Percentiles rank a stretch among this genome's conserved stretches.
phyloP scores from a whole-genome alignment of 2,113 vertebrate genomes.

The Laticauda colubrina region DNA sequence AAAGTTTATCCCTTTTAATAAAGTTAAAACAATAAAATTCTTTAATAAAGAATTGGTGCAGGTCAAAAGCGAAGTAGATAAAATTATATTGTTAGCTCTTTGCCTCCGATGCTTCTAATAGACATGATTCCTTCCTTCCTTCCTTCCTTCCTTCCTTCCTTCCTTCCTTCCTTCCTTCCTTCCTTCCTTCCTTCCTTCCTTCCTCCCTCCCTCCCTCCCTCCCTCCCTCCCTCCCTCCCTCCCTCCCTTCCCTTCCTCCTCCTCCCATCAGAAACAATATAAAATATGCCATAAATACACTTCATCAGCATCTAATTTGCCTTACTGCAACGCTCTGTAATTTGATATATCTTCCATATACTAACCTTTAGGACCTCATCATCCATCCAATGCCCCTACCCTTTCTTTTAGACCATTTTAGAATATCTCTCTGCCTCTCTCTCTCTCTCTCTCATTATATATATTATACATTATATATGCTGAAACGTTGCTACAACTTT shows the following conservation, averaged over 20 bases:
- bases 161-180: too few relatives aligned
- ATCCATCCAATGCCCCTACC: neutral
- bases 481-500: too few relatives aligned
- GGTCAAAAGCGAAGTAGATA: neutral
- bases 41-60: neutral
- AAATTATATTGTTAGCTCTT: neutral
- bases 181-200: too few relatives aligned
- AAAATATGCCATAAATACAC: neutral
- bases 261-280: neutral
- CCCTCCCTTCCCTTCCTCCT: too few relatives aligned
- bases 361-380: neutral
- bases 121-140: too few relatives aligned
- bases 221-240: too few relatives aligned
- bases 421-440: too few relatives aligned
- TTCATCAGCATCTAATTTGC: neutral
- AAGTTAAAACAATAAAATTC: neutral
- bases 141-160: too few relatives aligned
- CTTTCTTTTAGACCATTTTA: neutral
- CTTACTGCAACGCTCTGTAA: neutral
- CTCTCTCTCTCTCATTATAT: too few relatives aligned
- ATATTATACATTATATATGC: too few relatives aligned
- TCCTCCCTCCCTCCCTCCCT: accelerated
- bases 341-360: neutral
- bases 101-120: neutral
- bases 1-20: neutral